These are phyloP conservation scores for Aradophagus sp. DNA, from an alignment of 1,140 invertebrate genomes.

Conservation along the genomic window DNA sequence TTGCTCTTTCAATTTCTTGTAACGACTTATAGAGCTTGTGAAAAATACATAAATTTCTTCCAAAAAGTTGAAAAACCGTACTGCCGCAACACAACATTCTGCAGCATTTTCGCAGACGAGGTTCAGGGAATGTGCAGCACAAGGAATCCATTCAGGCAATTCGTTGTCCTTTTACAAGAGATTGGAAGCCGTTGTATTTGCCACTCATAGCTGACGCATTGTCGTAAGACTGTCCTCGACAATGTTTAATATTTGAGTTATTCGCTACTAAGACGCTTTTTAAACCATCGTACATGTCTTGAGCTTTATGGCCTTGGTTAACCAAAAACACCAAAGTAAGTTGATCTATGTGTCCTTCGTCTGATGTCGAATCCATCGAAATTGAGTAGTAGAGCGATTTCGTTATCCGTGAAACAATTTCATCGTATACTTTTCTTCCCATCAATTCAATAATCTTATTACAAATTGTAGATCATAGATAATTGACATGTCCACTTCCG, in stretches of 20 bases:
- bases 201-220: conserved; percentile 64
- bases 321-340: conserved; percentile 46
- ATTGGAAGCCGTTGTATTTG: conserved; percentile 60
- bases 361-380: conserved; percentile 67
- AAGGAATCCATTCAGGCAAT: conserved; percentile 53
- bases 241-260: conserved; percentile 57
- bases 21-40: conserved; percentile 24
- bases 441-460: conserved; percentile 50
- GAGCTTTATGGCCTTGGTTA: conserved; percentile 45
- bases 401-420: conserved; percentile 59
- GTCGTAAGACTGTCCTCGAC: conserved; percentile 63
- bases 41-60: conserved; percentile 51
- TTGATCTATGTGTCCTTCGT: conserved; percentile 68
- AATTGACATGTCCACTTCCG: conserved; percentile 30
- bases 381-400: conserved; percentile 66
- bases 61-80: conserved; percentile 24
- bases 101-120: conserved; percentile 47
- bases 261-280: conserved; percentile 55
- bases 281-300: conserved; percentile 45
- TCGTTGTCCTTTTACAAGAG: conserved; percentile 50
- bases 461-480: conserved; percentile 55
- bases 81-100: conserved; percentile 33
- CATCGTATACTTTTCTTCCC: conserved; percentile 30
- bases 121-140: conserved; percentile 61
- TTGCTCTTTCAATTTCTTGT: conserved; percentile 19